Conservation (phyloP, 2,113 vertebrate genomes). For the Heterotilapia buettikoferi region DNA sequence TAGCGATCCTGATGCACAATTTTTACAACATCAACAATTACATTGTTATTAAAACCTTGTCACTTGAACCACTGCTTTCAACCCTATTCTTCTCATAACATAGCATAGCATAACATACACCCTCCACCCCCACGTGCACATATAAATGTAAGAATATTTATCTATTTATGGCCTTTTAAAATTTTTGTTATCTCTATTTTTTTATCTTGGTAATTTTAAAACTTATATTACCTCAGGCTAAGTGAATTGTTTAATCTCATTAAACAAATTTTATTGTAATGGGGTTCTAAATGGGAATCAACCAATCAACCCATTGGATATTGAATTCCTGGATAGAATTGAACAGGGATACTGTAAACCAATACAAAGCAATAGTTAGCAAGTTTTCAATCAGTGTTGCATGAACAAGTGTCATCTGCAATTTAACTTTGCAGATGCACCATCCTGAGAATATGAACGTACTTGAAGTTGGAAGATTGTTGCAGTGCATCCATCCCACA, state of each 20-base stretch:
- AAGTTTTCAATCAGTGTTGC: neutral
- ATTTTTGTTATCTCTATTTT: neutral
- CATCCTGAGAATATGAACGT: constrained; percentile 1
- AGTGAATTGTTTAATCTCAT: neutral
- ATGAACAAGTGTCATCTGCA: neutral
- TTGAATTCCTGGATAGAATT: neutral
- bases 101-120: neutral
- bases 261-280: neutral
- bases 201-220: neutral
- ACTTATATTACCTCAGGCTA: neutral
- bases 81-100: accelerated
- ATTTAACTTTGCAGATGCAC: constrained; percentile 1
- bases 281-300: neutral
- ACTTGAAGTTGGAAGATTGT: neutral
- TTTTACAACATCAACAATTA: neutral
- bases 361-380: neutral
- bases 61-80: neutral
- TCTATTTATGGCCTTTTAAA: neutral
- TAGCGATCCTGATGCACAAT: neutral
- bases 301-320: neutral
- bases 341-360: neutral
- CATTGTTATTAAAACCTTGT: neutral
- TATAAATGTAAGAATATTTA: neutral
- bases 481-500: constrained; percentile 5
- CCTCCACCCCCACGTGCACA: accelerated